phyloP scores from a whole-genome alignment of 2,797 vertebrate genomes.

The Thamnophis elegans region DNA sequence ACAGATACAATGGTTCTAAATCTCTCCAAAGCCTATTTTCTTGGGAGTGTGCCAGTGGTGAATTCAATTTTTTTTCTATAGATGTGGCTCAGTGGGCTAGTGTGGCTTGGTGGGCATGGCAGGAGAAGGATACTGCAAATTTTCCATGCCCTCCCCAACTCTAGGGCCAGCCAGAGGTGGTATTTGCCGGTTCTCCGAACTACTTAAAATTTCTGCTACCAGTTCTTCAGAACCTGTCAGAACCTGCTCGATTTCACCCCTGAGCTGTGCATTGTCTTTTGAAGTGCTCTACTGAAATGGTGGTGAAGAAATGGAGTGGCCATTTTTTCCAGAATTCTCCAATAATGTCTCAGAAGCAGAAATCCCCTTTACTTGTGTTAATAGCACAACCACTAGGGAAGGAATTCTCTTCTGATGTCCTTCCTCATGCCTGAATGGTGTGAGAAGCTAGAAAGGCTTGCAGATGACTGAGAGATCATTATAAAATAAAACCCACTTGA shows the following conservation, averaged over 20 bases:
- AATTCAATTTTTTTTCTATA: too few species aligned
- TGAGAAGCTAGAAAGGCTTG: neutral
- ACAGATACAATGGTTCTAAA: neutral
- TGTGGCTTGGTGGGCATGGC: too few species aligned
- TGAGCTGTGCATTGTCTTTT: neutral
- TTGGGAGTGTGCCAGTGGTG: neutral
- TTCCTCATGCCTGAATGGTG: neutral
- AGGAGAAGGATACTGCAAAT: too few species aligned
- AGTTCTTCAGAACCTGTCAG: too few species aligned
- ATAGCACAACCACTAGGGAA: neutral
- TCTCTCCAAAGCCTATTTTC: neutral
- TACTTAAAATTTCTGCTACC: too few species aligned
- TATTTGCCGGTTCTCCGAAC: too few species aligned
- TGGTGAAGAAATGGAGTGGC: neutral
- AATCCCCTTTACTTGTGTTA: neutral
- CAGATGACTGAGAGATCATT: neutral
- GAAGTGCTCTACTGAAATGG: neutral
- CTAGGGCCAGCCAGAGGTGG: too few species aligned
- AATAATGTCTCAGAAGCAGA: neutral
- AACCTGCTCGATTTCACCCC: too few species aligned
- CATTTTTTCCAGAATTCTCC: neutral
- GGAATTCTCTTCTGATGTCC: neutral
- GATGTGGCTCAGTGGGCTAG: too few species aligned
- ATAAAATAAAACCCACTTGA: neutral
- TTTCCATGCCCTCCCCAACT: too few species aligned